Base-by-base conservation (phyloP, 2,113 vertebrate genomes). In the Chitala chitala region DNA sequence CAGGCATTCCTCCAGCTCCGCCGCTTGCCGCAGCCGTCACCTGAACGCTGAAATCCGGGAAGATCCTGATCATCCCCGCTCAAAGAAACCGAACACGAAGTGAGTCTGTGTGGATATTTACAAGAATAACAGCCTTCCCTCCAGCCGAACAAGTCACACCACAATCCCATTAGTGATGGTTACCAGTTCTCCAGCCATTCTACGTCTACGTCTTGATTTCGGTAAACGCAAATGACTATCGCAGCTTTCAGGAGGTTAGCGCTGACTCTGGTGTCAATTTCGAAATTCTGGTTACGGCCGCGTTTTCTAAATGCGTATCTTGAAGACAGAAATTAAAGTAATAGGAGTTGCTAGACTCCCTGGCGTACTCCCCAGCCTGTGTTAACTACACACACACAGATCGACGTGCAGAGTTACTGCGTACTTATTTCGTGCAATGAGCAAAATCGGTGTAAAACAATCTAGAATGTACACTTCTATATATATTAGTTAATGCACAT, bases 11-110 rank as follows among this genome's bases (percentile, higher is more conserved):
- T 56, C 89, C 92, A 86, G 89, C 90, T 82, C 91, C 94, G 77
- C 92, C 93, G 85, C 91, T 91, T 75, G 92, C 93, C 77, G 95
- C 93, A 76, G 94, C 93, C 87, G 94, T 95, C 93, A 98, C 95
- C 92, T 98, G 95, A 89, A 96, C 94, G 88, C 95, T 98, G 94
- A 98, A 98, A 92, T 96, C 95, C 92, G 95, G 95, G 92, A 96
- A 96, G 91, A 98, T 98, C 89, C 95, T 92, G 93, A 98, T 98
- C 95, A 98, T 98, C 89, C 89, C 93, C 84, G 89, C 86, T 84
- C 87, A 84, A 73, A 75, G 80, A 77, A 64, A 56, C 77, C 74
- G 71, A 82, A 78, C 75, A 80, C 68, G 76, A 78, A 82, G 72
- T 79, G 85, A 88, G 83, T 87, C 83, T 88, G 81, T 82, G 87